Evolutionary conservation across 2,888 invertebrate genomes (phyloP), one percentile per base, ranked within the genome.

Genomic region (Bembecia ichneumoniformis): DNA sequence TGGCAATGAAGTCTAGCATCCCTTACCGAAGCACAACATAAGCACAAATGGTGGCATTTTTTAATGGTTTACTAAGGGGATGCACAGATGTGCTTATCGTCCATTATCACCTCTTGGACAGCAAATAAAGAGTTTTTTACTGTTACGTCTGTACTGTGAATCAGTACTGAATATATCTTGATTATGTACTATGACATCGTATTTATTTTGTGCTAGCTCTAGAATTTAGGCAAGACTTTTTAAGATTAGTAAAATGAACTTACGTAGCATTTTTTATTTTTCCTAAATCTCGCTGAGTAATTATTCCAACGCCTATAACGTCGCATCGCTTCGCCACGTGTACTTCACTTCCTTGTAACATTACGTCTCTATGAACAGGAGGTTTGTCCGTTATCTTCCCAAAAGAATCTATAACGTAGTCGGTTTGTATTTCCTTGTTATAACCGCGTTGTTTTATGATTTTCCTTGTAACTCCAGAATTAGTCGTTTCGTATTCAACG

Each of bases 401-500:
- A 28, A 68, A n/a, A 47, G 64, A 54, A 16, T 64, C 68, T 0
- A 65, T 56, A 51, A 68, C 64, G 1, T 59, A 49, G 46, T 11
- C 55, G 28, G 60, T 57, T 49, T 62, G 13, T 14, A 13, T 4
- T 7, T 4, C 1, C 13, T 40, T 40, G n/a, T 4, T 40, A 40
- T 36, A 3, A 13, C 40, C 14, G 5, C 13, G 4, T 14, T 40
- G 40, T 5, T 4, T 13, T 3, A 13, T n/a, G 1, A 40, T 13
- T 40, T 40, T 40, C 9, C 5, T 13, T 4, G n/a, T 10, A 40
- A 5, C 11, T 40, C 11, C 65, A 1, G 66, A 60, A 48, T 71
- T 68, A 3, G 67, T 60, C 1, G 69, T 68, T 59, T 82, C 81
- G 53, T 84, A 83, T 54, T 84, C 82, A 3, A 81, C 70, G 45